These are phyloP conservation scores for Potamilus streckersoni DNA, from an alignment of 1,140 invertebrate species.

Conservation along the genomic window DNA sequence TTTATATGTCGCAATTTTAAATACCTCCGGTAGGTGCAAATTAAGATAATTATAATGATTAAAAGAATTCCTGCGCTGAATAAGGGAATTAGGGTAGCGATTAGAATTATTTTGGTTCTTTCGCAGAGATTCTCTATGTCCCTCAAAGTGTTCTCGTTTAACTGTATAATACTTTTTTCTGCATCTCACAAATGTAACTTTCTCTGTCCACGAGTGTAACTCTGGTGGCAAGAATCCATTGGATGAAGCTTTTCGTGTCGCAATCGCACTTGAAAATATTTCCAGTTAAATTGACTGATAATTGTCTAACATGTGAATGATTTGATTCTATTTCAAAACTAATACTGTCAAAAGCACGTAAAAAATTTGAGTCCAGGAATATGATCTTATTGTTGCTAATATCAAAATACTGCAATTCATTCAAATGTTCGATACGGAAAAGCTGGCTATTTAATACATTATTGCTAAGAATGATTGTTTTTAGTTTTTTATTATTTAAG, in stretches of 20 bases:
- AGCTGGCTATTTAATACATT: background rate
- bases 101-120: background rate
- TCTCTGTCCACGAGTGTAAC: background rate
- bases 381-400: conserved; percentile 1
- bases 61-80: background rate
- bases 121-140: too few species aligned
- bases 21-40: background rate
- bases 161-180: too few species aligned
- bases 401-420: background rate
- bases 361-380: background rate
- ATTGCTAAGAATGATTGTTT: background rate
- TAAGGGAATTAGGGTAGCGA: background rate
- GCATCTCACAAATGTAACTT: too few species aligned
- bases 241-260: background rate
- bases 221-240: background rate
- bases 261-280: background rate
- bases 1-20: background rate
- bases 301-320: background rate
- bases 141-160: too few species aligned
- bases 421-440: background rate
- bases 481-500: background rate
- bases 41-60: background rate
- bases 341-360: background rate
- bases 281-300: background rate
- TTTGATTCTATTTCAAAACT: background rate